Conservation (phyloP, 2,113 vertebrate species). For the Synchiropus splendidus region DNA sequence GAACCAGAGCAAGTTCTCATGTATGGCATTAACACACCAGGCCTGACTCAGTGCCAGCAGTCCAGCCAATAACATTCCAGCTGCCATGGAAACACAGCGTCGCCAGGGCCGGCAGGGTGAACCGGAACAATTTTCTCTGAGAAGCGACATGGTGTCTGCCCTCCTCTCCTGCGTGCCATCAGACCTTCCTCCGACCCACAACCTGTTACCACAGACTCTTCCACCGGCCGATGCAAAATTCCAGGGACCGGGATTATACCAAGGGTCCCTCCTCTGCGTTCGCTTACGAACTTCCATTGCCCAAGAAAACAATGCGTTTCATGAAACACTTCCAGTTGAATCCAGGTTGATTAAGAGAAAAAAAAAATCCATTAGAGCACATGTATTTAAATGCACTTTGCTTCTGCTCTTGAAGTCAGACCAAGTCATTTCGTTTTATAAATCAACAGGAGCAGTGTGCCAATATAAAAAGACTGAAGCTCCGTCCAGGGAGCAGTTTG, state of each 20-base stretch:
- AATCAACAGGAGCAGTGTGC: slow-evolving; percentile 35
- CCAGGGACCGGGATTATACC: slow-evolving; percentile 1
- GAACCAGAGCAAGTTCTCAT: slow-evolving; percentile 69
- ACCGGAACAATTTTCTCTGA: slow-evolving; percentile 19
- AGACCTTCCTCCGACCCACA: slow-evolving; percentile 5
- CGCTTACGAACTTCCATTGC: slow-evolving; percentile 54
- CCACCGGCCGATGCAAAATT: slow-evolving; percentile 4
- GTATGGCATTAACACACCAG: slow-evolving; percentile 52
- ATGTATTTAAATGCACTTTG: slow-evolving; percentile 19
- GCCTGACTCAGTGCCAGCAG: slow-evolving; percentile 42
- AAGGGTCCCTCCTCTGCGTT: slow-evolving; percentile 16
- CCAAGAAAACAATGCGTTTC: slow-evolving; percentile 11
- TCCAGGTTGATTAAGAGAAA: slow-evolving; percentile 33
- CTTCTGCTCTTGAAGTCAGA: slow-evolving; percentile 41
- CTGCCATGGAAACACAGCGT: slow-evolving; percentile 48
- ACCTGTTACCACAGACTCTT: not conserved
- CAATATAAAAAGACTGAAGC: slow-evolving; percentile 43
- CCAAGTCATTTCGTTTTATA: slow-evolving; percentile 54
- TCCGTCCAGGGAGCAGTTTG: slow-evolving; percentile 36
- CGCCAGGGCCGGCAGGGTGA: slow-evolving; percentile 35
- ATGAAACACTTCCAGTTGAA: slow-evolving; percentile 17
- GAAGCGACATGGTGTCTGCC: slow-evolving; percentile 6
- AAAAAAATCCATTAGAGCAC: slow-evolving; percentile 26
- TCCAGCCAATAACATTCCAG: slow-evolving; percentile 45
- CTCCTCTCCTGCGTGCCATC: not conserved